These are phyloP conservation scores for Agrochola circellaris DNA, from an alignment of 2,888 invertebrate species.

Conservation along the genomic window DNA sequence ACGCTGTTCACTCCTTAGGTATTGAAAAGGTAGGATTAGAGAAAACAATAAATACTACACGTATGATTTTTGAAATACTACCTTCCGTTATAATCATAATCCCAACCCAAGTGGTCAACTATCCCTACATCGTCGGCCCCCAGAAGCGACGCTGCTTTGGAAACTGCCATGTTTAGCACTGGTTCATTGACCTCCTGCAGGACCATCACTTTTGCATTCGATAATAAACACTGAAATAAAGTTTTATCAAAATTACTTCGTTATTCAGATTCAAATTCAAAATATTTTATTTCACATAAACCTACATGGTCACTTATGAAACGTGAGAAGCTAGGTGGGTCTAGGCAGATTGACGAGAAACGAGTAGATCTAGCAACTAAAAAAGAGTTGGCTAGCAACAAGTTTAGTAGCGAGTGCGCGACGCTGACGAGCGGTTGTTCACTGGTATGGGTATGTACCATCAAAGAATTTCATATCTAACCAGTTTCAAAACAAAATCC, in stretches of 20 bases:
- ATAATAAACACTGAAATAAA: conserved; percentile 73
- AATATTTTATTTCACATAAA: neutral
- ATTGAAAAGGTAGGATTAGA: too few relatives aligned
- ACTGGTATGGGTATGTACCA: too few relatives aligned
- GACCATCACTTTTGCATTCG: conserved; percentile 81
- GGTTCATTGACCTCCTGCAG: conserved; percentile 85
- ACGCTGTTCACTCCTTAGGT: too few relatives aligned
- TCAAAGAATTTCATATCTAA: too few relatives aligned
- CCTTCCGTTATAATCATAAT: conserved; percentile 83
- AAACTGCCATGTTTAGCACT: conserved; percentile 82
- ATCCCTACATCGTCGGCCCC: conserved; percentile 82
- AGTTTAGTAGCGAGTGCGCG: too few relatives aligned
- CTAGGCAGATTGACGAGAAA: too few relatives aligned
- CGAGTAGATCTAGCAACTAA: too few relatives aligned
- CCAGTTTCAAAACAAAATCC: too few relatives aligned
- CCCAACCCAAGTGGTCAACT: conserved; percentile 78
- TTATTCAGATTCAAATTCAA: neutral
- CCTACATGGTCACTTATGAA: neutral
- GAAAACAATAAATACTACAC: neutral
- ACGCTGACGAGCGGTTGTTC: too few relatives aligned
- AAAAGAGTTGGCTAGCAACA: too few relatives aligned
- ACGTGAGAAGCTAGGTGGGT: neutral
- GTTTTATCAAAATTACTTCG: neutral
- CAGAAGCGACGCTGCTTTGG: conserved; percentile 82
- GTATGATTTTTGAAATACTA: conserved; percentile 47